Evolutionary conservation across 1,140 invertebrate species (phyloP).

Genomic region (Conus betulinus): DNA sequence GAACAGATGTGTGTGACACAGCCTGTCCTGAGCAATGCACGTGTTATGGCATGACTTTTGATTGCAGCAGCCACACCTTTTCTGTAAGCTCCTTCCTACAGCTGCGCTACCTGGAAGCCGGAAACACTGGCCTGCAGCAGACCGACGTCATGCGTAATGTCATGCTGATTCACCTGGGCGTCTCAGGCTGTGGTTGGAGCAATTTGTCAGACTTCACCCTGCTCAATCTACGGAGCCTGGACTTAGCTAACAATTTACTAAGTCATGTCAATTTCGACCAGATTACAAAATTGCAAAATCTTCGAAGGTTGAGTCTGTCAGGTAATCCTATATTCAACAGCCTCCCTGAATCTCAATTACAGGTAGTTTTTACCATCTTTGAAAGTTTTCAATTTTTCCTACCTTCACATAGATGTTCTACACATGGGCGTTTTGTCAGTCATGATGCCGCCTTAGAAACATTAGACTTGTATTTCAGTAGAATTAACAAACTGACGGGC

Average conservation of each 20-base stretch:
- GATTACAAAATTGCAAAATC: not conserved
- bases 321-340: not conserved
- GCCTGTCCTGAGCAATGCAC: not conserved
- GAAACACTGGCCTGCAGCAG: not conserved
- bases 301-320: not conserved
- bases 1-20: constrained; percentile 11
- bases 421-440: too few species aligned
- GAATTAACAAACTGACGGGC: not conserved
- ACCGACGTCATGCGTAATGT: not conserved
- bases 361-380: not conserved
- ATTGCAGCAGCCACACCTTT: constrained; percentile 6
- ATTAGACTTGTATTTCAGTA: constrained; percentile 33
- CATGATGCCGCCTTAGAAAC: not conserved
- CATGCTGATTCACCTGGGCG: not conserved
- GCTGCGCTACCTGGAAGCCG: not conserved
- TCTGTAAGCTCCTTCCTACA: not conserved
- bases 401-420: not conserved
- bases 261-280: not conserved
- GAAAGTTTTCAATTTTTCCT: constrained; percentile 23
- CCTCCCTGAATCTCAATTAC: not conserved
- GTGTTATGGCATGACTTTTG: too few species aligned
- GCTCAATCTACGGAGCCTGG: not conserved
- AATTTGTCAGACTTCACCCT: not conserved
- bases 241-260: not conserved
- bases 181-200: not conserved